Evolutionary conservation across 1,140 invertebrate genomes (phyloP), one percentile per base, ranked within the genome.

Genomic region (Eupeodes corollae): DNA sequence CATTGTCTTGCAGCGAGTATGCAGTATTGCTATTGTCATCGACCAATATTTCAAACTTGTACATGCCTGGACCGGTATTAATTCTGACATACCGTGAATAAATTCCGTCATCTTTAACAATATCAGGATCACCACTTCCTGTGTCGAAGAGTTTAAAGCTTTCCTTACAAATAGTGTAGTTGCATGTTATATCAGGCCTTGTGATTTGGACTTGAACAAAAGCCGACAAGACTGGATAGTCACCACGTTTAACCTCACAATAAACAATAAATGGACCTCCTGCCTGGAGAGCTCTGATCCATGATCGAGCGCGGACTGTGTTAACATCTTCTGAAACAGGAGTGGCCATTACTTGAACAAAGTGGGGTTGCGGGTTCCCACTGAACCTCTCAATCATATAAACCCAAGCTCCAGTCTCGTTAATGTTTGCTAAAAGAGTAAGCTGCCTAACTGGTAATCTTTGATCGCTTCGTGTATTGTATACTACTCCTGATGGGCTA

Each of bases 91-190:
- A 82, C 42, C 76, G 66, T 0, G 78, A 76, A 58, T 83, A 84
- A 13, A 83, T 68, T 13, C 82, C 80, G 61, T 84, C 82, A 9
- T 74, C 73, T 64, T 73, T 73, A 14, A 73, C 76, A 11, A 82
- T 69, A 63, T 84, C 82, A 3, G 79, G 77, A 66, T 80, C 80
- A 55, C 77, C 77, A 58, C 70, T 74, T 15, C 79, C 79, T 48
- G 74, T 75, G 61, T 82, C 79, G 30, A 77, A 59, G 3, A 82
- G 62, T 48, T 73, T 70, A 16, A 75, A 68, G 21, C 60, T 69
- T 16, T 70, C 14, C 18, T 15, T 19, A 12, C 8, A 18, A 63
- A 50, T 57, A 2, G 69, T 67, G 6, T 66, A 64, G 48, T 73
- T 73, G 2, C 56, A 50, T 19, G 14, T 12, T 5, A 15, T 3